Conservation (phyloP, 2,113 vertebrate genomes). For the Fulica atra region DNA sequence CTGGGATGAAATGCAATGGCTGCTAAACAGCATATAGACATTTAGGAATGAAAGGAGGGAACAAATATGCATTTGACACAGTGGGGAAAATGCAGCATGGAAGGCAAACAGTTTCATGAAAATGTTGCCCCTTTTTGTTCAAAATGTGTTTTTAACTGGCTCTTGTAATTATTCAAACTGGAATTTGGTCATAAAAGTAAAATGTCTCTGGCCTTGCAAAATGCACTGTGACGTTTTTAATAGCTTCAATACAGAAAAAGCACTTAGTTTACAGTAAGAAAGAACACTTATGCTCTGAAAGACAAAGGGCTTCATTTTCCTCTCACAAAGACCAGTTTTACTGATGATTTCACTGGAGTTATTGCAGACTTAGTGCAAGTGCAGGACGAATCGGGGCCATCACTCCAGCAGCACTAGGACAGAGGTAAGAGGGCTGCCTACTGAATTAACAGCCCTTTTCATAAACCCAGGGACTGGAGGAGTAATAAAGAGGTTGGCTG, state of each 20-base stretch:
- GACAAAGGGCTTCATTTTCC: conserved; percentile 11
- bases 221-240: conserved; percentile 17
- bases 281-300: neutral
- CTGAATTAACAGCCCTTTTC: conserved; percentile 29
- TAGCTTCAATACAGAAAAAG: neutral
- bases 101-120: neutral
- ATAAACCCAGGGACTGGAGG: neutral
- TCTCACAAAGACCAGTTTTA: neutral
- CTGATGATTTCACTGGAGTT: neutral
- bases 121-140: neutral
- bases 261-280: neutral
- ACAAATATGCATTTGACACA: neutral
- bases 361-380: neutral
- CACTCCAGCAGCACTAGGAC: neutral
- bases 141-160: neutral
- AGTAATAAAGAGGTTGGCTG: neutral
- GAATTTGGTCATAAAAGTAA: conserved; percentile 8
- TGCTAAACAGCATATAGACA: conserved; percentile 2
- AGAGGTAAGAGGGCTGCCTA: neutral
- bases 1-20: conserved; percentile 25
- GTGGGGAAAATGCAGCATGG: neutral
- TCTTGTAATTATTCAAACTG: conserved; percentile 30
- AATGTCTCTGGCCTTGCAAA: neutral
- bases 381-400: neutral
- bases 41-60: conserved; percentile 14